These are phyloP conservation scores for Gracilinanus agilis DNA, from an alignment of 2,113 vertebrate species.

Conservation along the genomic window DNA sequence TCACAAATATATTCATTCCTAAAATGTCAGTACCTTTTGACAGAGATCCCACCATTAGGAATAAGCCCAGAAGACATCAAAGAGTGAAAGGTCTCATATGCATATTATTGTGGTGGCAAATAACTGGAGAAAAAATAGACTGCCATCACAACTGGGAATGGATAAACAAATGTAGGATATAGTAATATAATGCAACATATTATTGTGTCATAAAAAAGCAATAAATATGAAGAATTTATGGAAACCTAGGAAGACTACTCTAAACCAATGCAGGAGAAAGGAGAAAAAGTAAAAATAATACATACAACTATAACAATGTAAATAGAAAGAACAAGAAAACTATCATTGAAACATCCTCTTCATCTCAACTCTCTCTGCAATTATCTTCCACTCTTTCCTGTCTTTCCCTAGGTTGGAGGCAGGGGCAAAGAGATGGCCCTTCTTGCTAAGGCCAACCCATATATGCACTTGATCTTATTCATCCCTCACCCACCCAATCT, in stretches of 20 bases:
- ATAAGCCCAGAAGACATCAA: not conserved
- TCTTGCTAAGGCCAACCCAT: not conserved
- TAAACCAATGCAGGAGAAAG: not conserved
- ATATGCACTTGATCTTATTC: not conserved
- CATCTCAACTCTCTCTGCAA: not conserved
- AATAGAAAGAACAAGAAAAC: not conserved
- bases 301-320: not conserved
- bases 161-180: not conserved
- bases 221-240: not conserved
- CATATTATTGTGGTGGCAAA: not conserved
- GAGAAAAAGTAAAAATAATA: not conserved
- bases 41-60: not conserved
- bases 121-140: not conserved
- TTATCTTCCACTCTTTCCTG: not conserved
- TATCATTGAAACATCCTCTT: not conserved
- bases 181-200: not conserved
- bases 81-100: not conserved
- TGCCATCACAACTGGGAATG: not conserved
- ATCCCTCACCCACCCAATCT: not conserved
- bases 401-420: not conserved
- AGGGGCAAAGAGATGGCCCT: not conserved
- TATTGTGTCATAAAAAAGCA: not conserved
- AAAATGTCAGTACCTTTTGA: slow-evolving; percentile 13
- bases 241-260: not conserved
- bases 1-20: slow-evolving; percentile 25